phyloP scores from a whole-genome alignment of 2,113 vertebrate genomes.

The Lagopus leucura region DNA sequence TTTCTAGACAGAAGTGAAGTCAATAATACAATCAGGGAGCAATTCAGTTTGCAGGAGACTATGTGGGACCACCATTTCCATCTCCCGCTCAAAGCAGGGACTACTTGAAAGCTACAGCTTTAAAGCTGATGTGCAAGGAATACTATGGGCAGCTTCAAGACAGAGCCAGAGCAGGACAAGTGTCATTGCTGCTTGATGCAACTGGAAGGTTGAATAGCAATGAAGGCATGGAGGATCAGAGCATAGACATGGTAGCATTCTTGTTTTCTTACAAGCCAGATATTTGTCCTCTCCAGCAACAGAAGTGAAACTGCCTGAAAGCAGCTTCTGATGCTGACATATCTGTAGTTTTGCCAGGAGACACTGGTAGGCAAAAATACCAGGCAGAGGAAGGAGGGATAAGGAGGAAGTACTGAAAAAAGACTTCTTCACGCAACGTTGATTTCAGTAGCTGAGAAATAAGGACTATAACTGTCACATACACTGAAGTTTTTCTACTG shows the following conservation, averaged over 20 bases:
- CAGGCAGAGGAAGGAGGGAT: neutral
- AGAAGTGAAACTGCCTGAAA: neutral
- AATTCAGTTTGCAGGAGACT: neutral
- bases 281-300: neutral
- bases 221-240: neutral
- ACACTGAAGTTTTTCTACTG: neutral
- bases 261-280: neutral
- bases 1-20: neutral
- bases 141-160: neutral
- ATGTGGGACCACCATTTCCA: fast-evolving
- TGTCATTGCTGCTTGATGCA: neutral
- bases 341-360: slow-evolving; percentile 6
- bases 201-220: neutral
- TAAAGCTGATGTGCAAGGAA: neutral
- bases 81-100: neutral
- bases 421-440: neutral
- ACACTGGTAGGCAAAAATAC: neutral
- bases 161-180: neutral
- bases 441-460: neutral
- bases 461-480: neutral
- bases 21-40: neutral
- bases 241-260: neutral
- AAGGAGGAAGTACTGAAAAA: neutral
- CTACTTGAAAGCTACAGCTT: neutral
- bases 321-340: neutral